Evolutionary conservation across 92 coral and sea anemone genomes (phyloP).

Genomic region (Bergia puertoricense): DNA sequence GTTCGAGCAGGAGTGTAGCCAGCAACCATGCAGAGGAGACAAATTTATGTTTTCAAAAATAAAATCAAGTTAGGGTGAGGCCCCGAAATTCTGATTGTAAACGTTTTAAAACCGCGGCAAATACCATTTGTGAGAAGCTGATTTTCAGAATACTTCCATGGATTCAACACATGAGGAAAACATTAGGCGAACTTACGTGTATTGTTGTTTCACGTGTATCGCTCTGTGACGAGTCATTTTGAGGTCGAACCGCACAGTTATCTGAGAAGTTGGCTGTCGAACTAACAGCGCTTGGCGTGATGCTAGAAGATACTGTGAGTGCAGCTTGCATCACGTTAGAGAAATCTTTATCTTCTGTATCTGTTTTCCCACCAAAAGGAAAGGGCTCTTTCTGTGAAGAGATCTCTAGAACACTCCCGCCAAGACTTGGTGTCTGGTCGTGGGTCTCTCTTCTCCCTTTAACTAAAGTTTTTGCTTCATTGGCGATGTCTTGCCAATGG

Average conservation of each 20-base stretch:
- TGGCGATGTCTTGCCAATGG: background rate
- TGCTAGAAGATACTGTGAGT: background rate
- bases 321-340: background rate
- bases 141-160: too few species aligned
- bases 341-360: background rate
- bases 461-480: background rate
- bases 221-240: background rate
- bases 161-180: too few species aligned
- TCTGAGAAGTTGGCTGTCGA: background rate
- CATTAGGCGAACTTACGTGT: background rate
- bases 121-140: too few species aligned
- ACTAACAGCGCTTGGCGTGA: background rate
- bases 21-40: too few species aligned
- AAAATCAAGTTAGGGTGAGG: too few species aligned
- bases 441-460: background rate
- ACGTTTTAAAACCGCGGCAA: too few species aligned
- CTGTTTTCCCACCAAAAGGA: background rate
- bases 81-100: too few species aligned
- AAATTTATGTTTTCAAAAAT: too few species aligned
- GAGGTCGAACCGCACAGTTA: background rate
- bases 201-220: background rate
- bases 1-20: too few species aligned
- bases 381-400: background rate
- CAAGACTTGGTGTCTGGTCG: background rate
- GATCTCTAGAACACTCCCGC: background rate